These are phyloP conservation scores for Sturmia bella DNA, from an alignment of 2,888 invertebrate species.

Conservation along the genomic window DNA sequence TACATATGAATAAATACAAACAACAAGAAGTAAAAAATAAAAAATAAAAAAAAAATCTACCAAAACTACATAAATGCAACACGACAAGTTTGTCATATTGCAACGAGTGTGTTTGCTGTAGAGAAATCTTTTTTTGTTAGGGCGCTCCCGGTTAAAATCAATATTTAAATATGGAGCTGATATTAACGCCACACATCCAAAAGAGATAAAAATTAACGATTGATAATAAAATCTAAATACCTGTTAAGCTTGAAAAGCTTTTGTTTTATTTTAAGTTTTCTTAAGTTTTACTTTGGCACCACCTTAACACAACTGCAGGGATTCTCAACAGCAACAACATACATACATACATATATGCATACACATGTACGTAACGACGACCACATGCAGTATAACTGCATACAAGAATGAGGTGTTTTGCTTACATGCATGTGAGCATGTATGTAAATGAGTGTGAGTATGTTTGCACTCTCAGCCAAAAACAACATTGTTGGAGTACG, in stretches of 20 bases:
- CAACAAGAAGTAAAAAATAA: background rate
- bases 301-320: conserved; percentile 15
- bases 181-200: no score
- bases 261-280: background rate
- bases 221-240: no score
- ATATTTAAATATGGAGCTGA: no score
- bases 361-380: conserved; percentile 27
- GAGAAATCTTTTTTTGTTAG: conserved; percentile 5
- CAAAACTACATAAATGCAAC: conserved; percentile 61
- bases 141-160: background rate
- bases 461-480: conserved; percentile 10
- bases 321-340: conserved; percentile 22
- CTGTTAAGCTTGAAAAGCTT: no score
- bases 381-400: conserved; percentile 64
- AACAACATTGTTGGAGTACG: conserved; percentile 7
- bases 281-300: background rate
- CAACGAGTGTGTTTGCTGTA: conserved; percentile 25
- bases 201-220: no score
- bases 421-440: conserved; percentile 16
- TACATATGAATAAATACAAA: conserved; percentile 44
- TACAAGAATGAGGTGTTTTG: conserved; percentile 45
- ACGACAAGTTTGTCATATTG: conserved; percentile 63
- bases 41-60: conserved; percentile 18
- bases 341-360: no score
- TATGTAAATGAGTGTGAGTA: background rate